Percentiles rank a stretch among this genome's conserved stretches.
These are phyloP conservation scores for Sitodiplosis mosellana DNA, from an alignment of 1,140 invertebrate species.

Conservation along the genomic window DNA sequence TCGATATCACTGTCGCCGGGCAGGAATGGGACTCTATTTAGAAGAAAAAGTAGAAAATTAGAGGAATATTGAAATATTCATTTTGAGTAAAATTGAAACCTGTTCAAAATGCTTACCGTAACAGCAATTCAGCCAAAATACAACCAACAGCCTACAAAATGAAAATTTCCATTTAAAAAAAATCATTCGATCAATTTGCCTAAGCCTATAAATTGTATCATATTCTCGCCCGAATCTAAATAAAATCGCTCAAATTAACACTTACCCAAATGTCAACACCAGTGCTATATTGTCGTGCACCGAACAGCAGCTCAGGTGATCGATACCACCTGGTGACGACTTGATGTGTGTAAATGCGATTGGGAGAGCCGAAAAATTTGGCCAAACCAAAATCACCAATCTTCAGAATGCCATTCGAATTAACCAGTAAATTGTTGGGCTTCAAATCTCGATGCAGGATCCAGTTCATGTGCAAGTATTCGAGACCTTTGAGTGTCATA, in stretches of 20 bases:
- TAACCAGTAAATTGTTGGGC: conserved; percentile 95
- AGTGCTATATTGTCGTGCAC: conserved; percentile 82
- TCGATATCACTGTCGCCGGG: conserved; percentile 95
- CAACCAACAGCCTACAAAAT: conserved; percentile 72
- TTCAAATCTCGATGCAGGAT: conserved; percentile 97
- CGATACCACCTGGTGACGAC: conserved; percentile 93
- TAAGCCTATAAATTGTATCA: too few species aligned
- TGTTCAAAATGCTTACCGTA: conserved; percentile 30
- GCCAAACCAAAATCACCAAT: conserved; percentile 98
- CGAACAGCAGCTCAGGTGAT: conserved; percentile 89
- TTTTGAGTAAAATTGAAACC: too few species aligned
- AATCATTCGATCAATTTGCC: too few species aligned
- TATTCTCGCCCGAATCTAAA: too few species aligned
- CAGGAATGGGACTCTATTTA: conserved; percentile 57
- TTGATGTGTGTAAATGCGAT: conserved; percentile 92
- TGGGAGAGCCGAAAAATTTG: conserved; percentile 92
- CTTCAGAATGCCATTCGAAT: conserved; percentile 81
- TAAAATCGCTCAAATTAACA: too few species aligned
- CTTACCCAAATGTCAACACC: conserved; percentile 89
- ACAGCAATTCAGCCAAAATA: conserved; percentile 86
- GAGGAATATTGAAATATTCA: too few species aligned
- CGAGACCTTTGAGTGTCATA: conserved; percentile 86
- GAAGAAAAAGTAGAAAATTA: too few species aligned
- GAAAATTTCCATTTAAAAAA: too few species aligned
- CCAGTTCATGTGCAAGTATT: conserved; percentile 93